phyloP scores from a whole-genome alignment of 64 coral and sea anemone genomes.

The Cladopsammia gracilis region DNA sequence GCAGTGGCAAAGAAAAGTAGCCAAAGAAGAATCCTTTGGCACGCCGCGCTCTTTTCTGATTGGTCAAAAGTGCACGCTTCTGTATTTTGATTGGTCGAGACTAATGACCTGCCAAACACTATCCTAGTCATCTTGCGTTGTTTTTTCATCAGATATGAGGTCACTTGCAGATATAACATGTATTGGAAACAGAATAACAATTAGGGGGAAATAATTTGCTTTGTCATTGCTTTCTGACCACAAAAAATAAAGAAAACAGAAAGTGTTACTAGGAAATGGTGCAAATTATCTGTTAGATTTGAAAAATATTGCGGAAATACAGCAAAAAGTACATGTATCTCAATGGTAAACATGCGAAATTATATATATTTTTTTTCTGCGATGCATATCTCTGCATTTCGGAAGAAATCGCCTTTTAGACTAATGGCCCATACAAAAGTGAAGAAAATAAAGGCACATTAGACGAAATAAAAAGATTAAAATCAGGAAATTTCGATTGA shows the following conservation, averaged over 20 bases:
- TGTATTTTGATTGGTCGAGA: neutral
- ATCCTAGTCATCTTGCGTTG: neutral
- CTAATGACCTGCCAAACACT: conserved; percentile 7
- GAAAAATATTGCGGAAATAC: neutral
- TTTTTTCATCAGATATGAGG: conserved; percentile 8
- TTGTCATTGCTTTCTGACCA: neutral
- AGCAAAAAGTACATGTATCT: neutral
- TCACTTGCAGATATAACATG: conserved; percentile 14
- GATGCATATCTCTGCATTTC: neutral
- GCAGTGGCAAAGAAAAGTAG: conserved; percentile 20
- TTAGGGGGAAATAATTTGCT: conserved; percentile 5
- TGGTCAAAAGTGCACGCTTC: neutral
- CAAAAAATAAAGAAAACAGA: neutral
- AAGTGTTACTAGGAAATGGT: neutral
- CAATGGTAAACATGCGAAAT: neutral
- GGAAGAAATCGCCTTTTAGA: neutral
- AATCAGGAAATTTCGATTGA: neutral
- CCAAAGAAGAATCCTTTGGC: conserved; percentile 8
- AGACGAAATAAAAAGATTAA: neutral
- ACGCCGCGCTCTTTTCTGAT: neutral
- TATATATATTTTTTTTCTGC: too few species aligned
- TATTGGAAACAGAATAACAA: neutral
- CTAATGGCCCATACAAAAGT: neutral
- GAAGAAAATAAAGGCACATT: neutral
- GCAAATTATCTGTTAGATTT: neutral